Conservation (phyloP, 2,888 invertebrate species). For the Deilephila porcellus region DNA sequence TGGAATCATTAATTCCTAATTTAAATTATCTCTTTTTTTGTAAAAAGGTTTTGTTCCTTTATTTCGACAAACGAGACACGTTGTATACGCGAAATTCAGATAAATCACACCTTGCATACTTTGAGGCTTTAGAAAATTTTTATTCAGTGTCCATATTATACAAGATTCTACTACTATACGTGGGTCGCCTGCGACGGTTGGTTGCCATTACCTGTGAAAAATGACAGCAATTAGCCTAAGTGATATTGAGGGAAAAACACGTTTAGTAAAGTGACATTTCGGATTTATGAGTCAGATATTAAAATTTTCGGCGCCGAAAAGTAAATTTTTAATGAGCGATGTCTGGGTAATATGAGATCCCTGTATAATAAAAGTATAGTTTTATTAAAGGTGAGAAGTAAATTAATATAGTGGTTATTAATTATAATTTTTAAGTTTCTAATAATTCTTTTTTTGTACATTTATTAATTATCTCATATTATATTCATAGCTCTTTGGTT, state of each 20-base stretch:
- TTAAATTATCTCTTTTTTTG: background rate
- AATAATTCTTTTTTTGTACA: too few species aligned
- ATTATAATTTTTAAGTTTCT: too few species aligned
- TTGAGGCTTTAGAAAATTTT: slow-evolving; percentile 11
- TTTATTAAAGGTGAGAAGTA: background rate
- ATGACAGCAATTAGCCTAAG: slow-evolving; percentile 50
- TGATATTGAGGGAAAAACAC: slow-evolving; percentile 47
- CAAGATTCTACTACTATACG: slow-evolving; percentile 54
- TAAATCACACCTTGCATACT: background rate
- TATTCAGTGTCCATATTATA: slow-evolving; percentile 29
- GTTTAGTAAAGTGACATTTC: slow-evolving; percentile 40
- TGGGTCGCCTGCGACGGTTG: slow-evolving; percentile 74
- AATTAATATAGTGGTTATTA: background rate
- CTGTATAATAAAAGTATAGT: background rate
- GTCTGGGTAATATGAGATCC: slow-evolving; percentile 3
- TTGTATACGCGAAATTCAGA: background rate
- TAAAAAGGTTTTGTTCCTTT: background rate
- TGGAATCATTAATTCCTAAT: background rate
- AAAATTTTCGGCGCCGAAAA: slow-evolving; percentile 22
- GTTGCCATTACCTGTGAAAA: slow-evolving; percentile 71
- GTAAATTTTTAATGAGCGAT: slow-evolving; percentile 27
- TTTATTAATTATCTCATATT: too few species aligned
- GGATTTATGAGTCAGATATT: slow-evolving; percentile 41
- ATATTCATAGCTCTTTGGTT: too few species aligned
- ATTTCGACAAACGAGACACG: background rate